Percentiles rank a stretch among this genome's conserved stretches.
These are phyloP conservation scores for Sinopyrophorus schimmeli DNA, from an alignment of 2,888 invertebrate species.

Conservation along the genomic window DNA sequence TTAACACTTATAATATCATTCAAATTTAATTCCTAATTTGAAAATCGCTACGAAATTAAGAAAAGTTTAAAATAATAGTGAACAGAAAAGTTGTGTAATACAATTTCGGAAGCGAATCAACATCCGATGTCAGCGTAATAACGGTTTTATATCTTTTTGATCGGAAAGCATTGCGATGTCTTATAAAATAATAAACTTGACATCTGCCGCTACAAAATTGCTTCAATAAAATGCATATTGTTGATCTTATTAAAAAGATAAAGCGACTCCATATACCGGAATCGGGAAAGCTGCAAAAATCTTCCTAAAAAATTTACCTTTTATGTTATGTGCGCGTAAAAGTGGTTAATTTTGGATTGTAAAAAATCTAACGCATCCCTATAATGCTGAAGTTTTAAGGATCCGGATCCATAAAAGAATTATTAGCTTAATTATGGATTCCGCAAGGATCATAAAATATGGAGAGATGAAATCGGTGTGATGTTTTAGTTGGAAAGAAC, in stretches of 20 bases:
- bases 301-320: slow-evolving; percentile 12
- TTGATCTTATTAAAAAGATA: slow-evolving; percentile 30
- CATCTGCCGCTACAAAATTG: slow-evolving; percentile 35
- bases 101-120: slow-evolving; percentile 7
- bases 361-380: slow-evolving; percentile 20
- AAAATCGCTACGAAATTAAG: no score
- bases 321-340: slow-evolving; percentile 19
- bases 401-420: slow-evolving; percentile 26
- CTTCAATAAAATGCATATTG: slow-evolving; percentile 35
- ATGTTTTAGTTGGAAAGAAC: slow-evolving; percentile 8
- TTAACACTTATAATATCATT: no score
- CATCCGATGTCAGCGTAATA: slow-evolving; percentile 25
- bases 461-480: slow-evolving; percentile 21
- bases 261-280: no score
- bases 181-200: slow-evolving; percentile 37
- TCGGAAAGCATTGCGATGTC: slow-evolving; percentile 26
- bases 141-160: slow-evolving; percentile 31
- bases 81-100: no score
- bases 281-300: no score
- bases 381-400: slow-evolving; percentile 27
- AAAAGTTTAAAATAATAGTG: no score
- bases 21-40: no score
- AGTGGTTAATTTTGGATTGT: slow-evolving; percentile 25
- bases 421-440: slow-evolving; percentile 29
- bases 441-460: slow-evolving; percentile 24